These are phyloP conservation scores for Harpalus rubripes DNA, from an alignment of 2,888 invertebrate species.

Conservation along the genomic window DNA sequence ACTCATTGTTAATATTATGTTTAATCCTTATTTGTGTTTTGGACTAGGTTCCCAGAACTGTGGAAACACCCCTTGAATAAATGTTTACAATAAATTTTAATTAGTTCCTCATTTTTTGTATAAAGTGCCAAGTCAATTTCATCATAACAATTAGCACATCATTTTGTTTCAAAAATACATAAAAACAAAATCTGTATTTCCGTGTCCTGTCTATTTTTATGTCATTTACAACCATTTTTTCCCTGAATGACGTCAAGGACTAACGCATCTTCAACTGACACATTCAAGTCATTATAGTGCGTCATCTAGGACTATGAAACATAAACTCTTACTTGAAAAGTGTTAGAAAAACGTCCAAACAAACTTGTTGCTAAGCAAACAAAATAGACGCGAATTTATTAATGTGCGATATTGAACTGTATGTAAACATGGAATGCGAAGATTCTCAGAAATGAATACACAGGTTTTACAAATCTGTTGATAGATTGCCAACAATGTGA, in stretches of 20 bases:
- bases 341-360: constrained; percentile 22
- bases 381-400: constrained; percentile 29
- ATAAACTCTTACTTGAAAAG: constrained; percentile 1
- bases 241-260: constrained; percentile 1
- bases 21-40: too few relatives aligned
- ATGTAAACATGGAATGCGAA: constrained; percentile 17
- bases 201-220: not conserved
- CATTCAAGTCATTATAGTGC: not conserved
- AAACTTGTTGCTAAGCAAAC: constrained; percentile 32
- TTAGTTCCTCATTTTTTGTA: too few relatives aligned
- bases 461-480: not conserved
- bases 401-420: constrained; percentile 3
- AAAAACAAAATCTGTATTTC: not conserved
- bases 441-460: constrained; percentile 15
- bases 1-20: too few relatives aligned
- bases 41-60: too few relatives aligned
- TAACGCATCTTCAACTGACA: not conserved
- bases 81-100: too few relatives aligned
- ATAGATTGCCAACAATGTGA: constrained; percentile 11
- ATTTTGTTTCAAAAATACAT: not conserved
- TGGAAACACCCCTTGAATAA: too few relatives aligned
- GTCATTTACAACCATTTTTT: not conserved
- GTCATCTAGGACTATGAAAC: constrained; percentile 23
- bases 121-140: too few relatives aligned
- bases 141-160: too few relatives aligned